These are phyloP conservation scores for Thereva nobilitata DNA, from an alignment of 2,888 invertebrate species.

Conservation along the genomic window DNA sequence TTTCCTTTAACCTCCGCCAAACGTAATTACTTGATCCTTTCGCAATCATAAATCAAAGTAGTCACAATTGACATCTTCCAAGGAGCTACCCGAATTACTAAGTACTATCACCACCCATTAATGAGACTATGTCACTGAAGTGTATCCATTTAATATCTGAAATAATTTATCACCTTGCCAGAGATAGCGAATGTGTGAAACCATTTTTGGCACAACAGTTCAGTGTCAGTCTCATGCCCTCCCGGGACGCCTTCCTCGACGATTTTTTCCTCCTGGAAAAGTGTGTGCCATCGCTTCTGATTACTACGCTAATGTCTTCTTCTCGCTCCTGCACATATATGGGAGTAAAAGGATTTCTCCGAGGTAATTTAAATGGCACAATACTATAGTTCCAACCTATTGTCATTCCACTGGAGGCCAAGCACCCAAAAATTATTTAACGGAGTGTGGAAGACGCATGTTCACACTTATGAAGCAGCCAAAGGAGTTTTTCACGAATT, in stretches of 20 bases:
- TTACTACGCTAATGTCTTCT: too few species aligned
- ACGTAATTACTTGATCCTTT: constrained; percentile 10
- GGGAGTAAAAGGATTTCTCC: too few species aligned
- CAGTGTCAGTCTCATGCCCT: not conserved
- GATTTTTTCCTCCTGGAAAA: not conserved
- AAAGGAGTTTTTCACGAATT: constrained; percentile 17
- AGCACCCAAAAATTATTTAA: not conserved
- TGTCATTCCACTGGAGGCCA: too few species aligned
- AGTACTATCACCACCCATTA: constrained; percentile 2
- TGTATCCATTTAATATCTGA: constrained; percentile 14
- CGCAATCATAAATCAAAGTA: constrained; percentile 28
- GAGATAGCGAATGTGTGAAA: constrained; percentile 17
- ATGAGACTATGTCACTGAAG: constrained; percentile 3
- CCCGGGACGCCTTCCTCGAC: not conserved
- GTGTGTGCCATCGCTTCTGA: too few species aligned
- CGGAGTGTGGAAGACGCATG: not conserved
- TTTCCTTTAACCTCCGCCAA: constrained; percentile 18
- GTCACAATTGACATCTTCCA: constrained; percentile 31
- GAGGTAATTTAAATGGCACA: too few species aligned
- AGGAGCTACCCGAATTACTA: not conserved
- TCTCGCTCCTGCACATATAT: too few species aligned
- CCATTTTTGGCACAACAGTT: not conserved
- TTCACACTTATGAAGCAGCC: not conserved
- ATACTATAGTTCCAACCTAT: too few species aligned
- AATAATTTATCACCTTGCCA: constrained; percentile 30